These are phyloP conservation scores for Agriopis leucophaearia DNA, from an alignment of 2,888 invertebrate genomes.

Conservation along the genomic window DNA sequence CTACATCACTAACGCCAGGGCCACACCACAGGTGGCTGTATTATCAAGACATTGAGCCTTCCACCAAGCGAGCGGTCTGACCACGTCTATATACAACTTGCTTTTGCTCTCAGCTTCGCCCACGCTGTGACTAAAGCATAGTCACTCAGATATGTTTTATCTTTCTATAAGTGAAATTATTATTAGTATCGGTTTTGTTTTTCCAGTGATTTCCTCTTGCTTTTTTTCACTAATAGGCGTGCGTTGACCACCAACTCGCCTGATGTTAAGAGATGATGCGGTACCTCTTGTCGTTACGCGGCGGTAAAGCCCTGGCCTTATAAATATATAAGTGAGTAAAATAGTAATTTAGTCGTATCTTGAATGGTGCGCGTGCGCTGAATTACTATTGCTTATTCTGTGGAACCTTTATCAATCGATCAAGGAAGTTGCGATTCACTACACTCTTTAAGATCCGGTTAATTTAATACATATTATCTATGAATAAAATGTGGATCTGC, in stretches of 20 bases:
- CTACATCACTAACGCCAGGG: neutral
- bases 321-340: neutral
- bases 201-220: too few species aligned
- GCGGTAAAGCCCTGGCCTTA: neutral
- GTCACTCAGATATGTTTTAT: too few species aligned
- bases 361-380: constrained; percentile 6
- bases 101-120: too few species aligned
- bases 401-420: constrained; percentile 5
- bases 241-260: too few species aligned
- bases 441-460: constrained; percentile 16
- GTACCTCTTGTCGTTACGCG: neutral
- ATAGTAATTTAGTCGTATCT: constrained; percentile 8
- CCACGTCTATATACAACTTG: too few species aligned
- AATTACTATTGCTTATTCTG: constrained; percentile 8
- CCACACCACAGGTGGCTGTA: neutral
- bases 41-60: neutral
- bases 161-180: too few species aligned
- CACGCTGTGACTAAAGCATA: too few species aligned
- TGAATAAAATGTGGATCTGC: too few species aligned
- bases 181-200: too few species aligned
- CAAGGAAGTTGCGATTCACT: constrained; percentile 14
- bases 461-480: too few species aligned
- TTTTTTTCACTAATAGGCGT: too few species aligned
- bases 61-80: neutral
- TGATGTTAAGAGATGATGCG: too few species aligned